Base-by-base conservation (phyloP, 2,113 vertebrate genomes). In the Dipodomys spectabilis region DNA sequence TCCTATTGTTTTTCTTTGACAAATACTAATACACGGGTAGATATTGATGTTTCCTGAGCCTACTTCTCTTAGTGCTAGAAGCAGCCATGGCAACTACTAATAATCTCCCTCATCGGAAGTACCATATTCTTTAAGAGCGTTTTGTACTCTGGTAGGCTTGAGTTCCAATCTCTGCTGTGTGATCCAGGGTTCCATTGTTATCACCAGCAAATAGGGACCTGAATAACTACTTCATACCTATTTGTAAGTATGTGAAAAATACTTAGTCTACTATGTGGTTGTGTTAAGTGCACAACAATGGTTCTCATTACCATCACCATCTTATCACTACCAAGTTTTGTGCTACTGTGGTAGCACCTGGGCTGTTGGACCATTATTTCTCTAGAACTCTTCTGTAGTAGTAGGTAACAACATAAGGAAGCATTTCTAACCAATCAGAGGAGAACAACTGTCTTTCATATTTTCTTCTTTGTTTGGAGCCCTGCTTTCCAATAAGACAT, bases 21-120 rank as follows among this genome's bases (percentile, higher is more conserved):
- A 93, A 93, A 85, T 82, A 44, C 92, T 90, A 67, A 39, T 87
- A 16, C 32, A 73, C 44, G 32, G 7, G 60, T 57, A 87, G 65
- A 85, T 84, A 74, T 6, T 93, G n/a, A 67, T 20, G 53, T n/a
- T 88, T 80, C 80, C 60, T 65, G 84, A 35, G 20, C 57, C 15
- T 49, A n/a, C 82, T 95, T 82, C 49, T 88, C 28, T 72, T 90
- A 10, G 86, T 75, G 82, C 15, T 82, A 88, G 64, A 90, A n/a
- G n/a, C 27, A 85, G 35, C 30, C 15, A 6, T 73, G 69, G 74
- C 15, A 60, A 13, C 4, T 88, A 71, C 44, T 68, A 35, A 74
- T 28, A 74, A 83, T 75, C 27, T 57, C 68, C 39, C 19, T 79
- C 25, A 39, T 72, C 64, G 73, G 53, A 88, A 80, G 74, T 65